These are phyloP conservation scores for Brachionus rubens DNA, from an alignment of 1,140 invertebrate species.

Conservation along the genomic window DNA sequence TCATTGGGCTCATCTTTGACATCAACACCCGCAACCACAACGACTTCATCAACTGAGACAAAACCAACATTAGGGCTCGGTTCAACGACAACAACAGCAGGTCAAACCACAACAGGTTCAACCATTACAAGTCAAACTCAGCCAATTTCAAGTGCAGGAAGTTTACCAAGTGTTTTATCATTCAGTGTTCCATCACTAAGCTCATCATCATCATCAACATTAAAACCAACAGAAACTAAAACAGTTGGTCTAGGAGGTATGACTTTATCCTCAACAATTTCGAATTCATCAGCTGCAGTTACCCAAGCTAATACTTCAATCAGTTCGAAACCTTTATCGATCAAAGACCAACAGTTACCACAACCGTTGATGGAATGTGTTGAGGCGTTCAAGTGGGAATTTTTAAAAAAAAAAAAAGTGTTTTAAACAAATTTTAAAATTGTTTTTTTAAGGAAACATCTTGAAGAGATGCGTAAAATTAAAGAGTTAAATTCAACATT, in stretches of 20 bases:
- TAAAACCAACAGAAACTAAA: constrained; percentile 27
- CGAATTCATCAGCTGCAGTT: neutral
- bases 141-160: neutral
- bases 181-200: constrained; percentile 37
- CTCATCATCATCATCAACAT: neutral
- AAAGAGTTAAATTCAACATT: constrained; percentile 45
- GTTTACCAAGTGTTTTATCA: constrained; percentile 24
- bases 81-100: neutral
- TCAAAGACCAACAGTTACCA: constrained; percentile 35
- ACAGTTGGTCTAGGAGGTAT: neutral
- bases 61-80: too few species aligned
- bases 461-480: constrained; percentile 24
- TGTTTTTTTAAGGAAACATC: constrained; percentile 6
- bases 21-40: too few species aligned
- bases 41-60: too few species aligned
- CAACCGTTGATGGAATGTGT: constrained; percentile 40
- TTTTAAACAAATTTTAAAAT: neutral
- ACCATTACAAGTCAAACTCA: neutral
- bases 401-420: neutral
- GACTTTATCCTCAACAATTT: neutral
- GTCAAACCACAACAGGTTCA: neutral
- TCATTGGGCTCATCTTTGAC: too few species aligned
- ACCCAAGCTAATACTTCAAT: neutral
- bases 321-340: neutral
- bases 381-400: constrained; percentile 15